Evolutionary conservation across 2,888 invertebrate genomes (phyloP), one percentile per base, ranked within the genome.

Genomic region (Polylopha cassiicola): DNA sequence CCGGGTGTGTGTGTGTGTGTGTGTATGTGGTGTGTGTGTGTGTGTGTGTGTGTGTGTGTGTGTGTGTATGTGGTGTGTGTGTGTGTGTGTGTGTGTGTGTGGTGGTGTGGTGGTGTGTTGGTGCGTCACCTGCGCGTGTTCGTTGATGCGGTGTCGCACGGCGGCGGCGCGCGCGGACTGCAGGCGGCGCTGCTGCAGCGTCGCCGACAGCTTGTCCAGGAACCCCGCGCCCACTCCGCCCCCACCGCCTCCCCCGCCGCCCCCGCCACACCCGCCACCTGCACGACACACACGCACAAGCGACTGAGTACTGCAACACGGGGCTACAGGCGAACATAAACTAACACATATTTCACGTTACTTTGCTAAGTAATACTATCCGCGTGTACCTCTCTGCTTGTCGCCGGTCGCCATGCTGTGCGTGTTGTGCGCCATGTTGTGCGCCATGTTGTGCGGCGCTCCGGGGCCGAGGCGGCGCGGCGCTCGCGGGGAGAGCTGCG

Each of bases 151-250:
- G 55, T 92, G 92, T 31, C 93, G 82, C 34, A 93, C 92, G 47
- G 89, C 87, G 58, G 80, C 87, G 34, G 92, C 92, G 52, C 89
- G 79, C 2, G 66, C 43, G 1, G 77, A 53, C 61, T 87, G 86
- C 21, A 88, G 74, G 50, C 87, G 87, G 0, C 79, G 71, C 5
- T 81, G 75, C 44, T 89, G 87, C 24, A 81, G 82, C 48, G 93
- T 94, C 7, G 93, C 93, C 56, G 95, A 95, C 47, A 95, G 74
- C 61, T 93, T 93, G 78, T 94, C 93, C 33, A 94, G 79, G 73
- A 94, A 94, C 1, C 77, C 86, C 0, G 86, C 81, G 41, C 79
- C 80, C 1, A 75, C 79, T 0, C 65, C 65, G 2, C 62, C 51
- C 6, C 63, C 56, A 7, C 61, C 37, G 1, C 43, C 47, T 50